Percentiles rank a stretch among this genome's conserved stretches.
phyloP scores from a whole-genome alignment of 2,113 vertebrate species.

The Zingel zingel region DNA sequence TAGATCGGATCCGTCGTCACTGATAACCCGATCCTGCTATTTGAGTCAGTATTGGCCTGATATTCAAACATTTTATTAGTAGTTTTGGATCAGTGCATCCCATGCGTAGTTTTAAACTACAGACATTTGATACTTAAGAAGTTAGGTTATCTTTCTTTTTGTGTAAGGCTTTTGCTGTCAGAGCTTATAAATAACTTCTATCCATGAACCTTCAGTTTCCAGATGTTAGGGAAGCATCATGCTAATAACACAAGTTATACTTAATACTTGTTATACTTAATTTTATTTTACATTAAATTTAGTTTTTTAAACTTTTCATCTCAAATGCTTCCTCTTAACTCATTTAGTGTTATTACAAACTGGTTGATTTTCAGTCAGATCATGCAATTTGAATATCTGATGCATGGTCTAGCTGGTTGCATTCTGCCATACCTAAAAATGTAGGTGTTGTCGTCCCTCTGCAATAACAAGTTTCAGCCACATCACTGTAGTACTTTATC shows the following conservation, averaged over 20 bases:
- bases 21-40: no score
- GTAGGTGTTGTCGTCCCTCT: conserved; percentile 1
- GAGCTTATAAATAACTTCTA: neutral
- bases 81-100: no score
- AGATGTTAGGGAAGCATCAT: neutral
- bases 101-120: neutral
- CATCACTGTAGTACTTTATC: conserved; percentile 13
- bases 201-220: neutral
- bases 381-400: neutral
- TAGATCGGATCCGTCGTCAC: no score
- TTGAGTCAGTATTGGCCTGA: no score
- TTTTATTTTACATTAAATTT: neutral
- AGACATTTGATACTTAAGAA: neutral
- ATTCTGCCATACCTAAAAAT: neutral
- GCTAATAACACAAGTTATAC: neutral
- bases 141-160: neutral
- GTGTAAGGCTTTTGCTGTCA: neutral
- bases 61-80: no score
- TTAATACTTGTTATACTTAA: neutral
- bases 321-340: neutral
- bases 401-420: neutral
- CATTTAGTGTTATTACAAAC: neutral
- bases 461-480: conserved; percentile 8
- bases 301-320: neutral
- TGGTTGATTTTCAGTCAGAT: neutral